Conservation (phyloP, 2,888 invertebrate genomes). For the Tinea semifulvella region DNA sequence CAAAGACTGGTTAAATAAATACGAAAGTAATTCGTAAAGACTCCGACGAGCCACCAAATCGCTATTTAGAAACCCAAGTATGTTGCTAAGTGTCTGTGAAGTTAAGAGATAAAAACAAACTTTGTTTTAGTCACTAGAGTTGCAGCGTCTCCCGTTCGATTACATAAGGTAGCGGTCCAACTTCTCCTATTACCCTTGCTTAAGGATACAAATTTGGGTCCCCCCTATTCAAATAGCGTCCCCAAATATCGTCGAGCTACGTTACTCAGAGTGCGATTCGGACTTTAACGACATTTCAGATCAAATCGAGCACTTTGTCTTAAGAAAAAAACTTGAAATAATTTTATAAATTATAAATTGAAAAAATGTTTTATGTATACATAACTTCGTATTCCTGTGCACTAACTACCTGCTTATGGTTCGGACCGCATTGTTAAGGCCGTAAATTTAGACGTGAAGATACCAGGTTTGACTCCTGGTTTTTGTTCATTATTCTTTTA, state of each 20-base stretch:
- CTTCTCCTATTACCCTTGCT: slow-evolving; percentile 49
- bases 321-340: too few species aligned
- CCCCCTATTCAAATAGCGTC: slow-evolving; percentile 46
- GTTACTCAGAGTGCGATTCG: slow-evolving; percentile 19
- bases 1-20: too few species aligned
- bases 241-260: slow-evolving; percentile 36
- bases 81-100: slow-evolving; percentile 20
- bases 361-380: too few species aligned
- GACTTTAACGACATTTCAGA: slow-evolving; percentile 5
- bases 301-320: background rate
- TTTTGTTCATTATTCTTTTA: too few species aligned
- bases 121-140: slow-evolving; percentile 31
- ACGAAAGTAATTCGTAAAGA: too few species aligned
- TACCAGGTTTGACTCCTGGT: too few species aligned
- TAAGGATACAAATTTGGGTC: slow-evolving; percentile 46
- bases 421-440: too few species aligned
- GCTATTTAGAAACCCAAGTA: background rate
- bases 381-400: too few species aligned
- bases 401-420: too few species aligned
- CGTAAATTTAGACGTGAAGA: too few species aligned
- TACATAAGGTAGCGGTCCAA: slow-evolving; percentile 40
- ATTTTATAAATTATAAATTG: too few species aligned
- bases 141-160: slow-evolving; percentile 30
- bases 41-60: background rate
- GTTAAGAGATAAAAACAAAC: slow-evolving; percentile 52